These are phyloP conservation scores for Argentina silus DNA, from an alignment of 2,797 vertebrate species.

Conservation along the genomic window DNA sequence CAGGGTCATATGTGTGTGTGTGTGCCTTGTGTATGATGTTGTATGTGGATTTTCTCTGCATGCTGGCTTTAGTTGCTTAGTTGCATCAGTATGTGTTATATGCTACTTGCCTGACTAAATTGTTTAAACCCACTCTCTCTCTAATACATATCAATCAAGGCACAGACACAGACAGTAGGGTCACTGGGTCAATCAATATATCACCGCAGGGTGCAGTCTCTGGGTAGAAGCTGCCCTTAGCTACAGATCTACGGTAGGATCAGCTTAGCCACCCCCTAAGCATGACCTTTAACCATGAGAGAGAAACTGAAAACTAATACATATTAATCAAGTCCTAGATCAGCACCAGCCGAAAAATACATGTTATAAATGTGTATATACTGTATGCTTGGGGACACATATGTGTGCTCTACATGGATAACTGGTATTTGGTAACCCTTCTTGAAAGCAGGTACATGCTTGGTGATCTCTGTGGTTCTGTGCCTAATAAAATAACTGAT, in stretches of 20 bases:
- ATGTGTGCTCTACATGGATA: background rate
- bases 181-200: constrained; percentile 46
- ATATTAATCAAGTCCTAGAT: no score
- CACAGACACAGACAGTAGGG: constrained; percentile 37
- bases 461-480: constrained; percentile 57
- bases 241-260: constrained; percentile 25
- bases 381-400: background rate
- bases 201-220: constrained; percentile 35
- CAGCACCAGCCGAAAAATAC: background rate
- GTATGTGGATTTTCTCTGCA: constrained; percentile 41
- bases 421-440: background rate
- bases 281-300: constrained; percentile 20
- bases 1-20: background rate
- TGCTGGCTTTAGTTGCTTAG: constrained; percentile 53
- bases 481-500: constrained; percentile 30
- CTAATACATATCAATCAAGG: constrained; percentile 48
- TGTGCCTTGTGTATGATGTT: constrained; percentile 23
- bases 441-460: constrained; percentile 55
- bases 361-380: background rate
- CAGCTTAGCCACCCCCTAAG: background rate
- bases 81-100: constrained; percentile 41
- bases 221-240: constrained; percentile 34
- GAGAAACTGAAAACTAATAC: background rate
- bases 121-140: constrained; percentile 37
- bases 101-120: constrained; percentile 67